A percentile compares a stretch with the other conserved stretches of the same genome.
These are phyloP conservation scores for Eriosoma lanigerum DNA, from an alignment of 1,140 invertebrate genomes.

Conservation along the genomic window DNA sequence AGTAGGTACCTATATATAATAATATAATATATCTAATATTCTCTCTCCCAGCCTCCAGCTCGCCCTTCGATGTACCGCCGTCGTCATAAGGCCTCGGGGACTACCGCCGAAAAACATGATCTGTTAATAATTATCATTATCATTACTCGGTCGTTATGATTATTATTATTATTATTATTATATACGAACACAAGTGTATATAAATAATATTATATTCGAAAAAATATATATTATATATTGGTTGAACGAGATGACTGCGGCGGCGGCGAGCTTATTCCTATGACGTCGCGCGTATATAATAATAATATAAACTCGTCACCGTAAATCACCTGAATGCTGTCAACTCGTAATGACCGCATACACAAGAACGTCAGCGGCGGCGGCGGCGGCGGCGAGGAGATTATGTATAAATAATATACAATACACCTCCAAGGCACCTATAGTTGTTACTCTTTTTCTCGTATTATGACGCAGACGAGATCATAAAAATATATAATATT, in stretches of 20 bases:
- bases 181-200: neutral
- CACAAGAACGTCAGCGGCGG: neutral
- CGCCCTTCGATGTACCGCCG: neutral
- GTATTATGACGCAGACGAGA: too few relatives aligned
- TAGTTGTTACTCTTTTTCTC: neutral
- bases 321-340: conserved; percentile 50
- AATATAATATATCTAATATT: too few relatives aligned
- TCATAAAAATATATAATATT: too few relatives aligned
- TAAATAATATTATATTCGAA: too few relatives aligned
- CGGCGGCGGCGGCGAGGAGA: neutral
- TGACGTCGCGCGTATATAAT: neutral
- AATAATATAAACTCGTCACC: conserved; percentile 44
- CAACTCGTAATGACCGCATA: conserved; percentile 34
- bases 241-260: too few relatives aligned
- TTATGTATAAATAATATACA: neutral
- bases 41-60: too few relatives aligned
- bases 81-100: neutral
- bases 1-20: too few relatives aligned
- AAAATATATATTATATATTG: too few relatives aligned
- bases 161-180: conserved; percentile 4
- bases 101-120: conserved; percentile 45
- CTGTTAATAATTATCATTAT: conserved; percentile 50
- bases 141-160: conserved; percentile 37
- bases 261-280: neutral
- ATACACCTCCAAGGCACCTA: conserved; percentile 3